Evolutionary conservation across 2,797 vertebrate species (phyloP), one percentile per base, ranked within the genome.

Genomic region (Hoplostethus mediterraneus): DNA sequence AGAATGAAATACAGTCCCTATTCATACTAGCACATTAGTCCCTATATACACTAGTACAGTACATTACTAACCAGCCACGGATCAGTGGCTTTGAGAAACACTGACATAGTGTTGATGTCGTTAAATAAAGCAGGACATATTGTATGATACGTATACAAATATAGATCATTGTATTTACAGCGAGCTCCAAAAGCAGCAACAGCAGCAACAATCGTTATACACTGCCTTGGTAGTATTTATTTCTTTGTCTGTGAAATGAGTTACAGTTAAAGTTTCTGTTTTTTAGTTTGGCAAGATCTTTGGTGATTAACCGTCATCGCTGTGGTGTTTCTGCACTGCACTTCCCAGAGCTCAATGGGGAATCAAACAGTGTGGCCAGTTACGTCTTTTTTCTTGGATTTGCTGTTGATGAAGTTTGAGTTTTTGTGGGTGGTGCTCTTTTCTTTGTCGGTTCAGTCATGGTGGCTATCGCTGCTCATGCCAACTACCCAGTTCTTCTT

Each of bases 261-360:
- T n/a, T n/a, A n/a, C n/a, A 52, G 65, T 33, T 38, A 73, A 53
- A 61, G 16, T 61, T 28, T 45, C 69, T 69, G 53, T 79, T 73
- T 73, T 79, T 77, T 49, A n/a, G 1, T 21, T 74, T 66, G 55
- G 67, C 30, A 72, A 21, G 25, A 30, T 78, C 61, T 83, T 73
- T 78, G 75, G 79, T 69, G 76, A 63, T 52, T 45, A 83, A 66
- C 51, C 4, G 33, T 33, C 4, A 6, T 6, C 5, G 33, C 64
- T 76, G 82, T 74, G 55, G 55, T 74, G 45, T 67, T 71, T 67
- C 36, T 62, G n/a, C 54, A 80, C 77, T 61, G 6, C 79, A 79
- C 49, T 4, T 84, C 31, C 33, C 33, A 67, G 71, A 65, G n/a
- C 72, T 76, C 64, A 3, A 4, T 4, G 4, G 33, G 6, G 4